phyloP scores from a whole-genome alignment of 2,797 vertebrate genomes.

The Cuculus canorus region DNA sequence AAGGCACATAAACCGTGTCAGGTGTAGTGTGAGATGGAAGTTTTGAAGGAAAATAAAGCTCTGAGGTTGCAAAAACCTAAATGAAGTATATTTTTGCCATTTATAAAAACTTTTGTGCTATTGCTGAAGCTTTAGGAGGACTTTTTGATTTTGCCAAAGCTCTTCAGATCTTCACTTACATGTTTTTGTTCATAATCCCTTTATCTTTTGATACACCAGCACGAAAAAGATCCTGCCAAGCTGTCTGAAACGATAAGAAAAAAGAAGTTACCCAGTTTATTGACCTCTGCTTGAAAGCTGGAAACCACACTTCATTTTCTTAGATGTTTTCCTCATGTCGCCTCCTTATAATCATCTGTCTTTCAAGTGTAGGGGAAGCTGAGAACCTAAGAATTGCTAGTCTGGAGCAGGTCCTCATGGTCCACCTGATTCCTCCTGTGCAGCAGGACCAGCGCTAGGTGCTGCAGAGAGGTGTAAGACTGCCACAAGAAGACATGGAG shows the following conservation, averaged over 20 bases:
- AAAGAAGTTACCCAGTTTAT: not conserved
- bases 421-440: fast-evolving
- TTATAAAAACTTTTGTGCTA: not conserved
- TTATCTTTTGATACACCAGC: not conserved
- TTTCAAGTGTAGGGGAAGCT: not conserved
- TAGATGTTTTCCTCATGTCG: not conserved
- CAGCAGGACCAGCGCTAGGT: not conserved
- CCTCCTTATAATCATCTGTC: not conserved
- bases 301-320: not conserved
- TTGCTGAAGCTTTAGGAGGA: not conserved
- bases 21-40: not conserved
- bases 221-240: not conserved
- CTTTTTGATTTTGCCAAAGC: not conserved
- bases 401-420: not conserved
- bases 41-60: not conserved
- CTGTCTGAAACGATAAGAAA: not conserved
- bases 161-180: constrained; percentile 34
- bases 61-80: not conserved
- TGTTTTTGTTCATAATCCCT: constrained; percentile 10
- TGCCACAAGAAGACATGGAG: not conserved
- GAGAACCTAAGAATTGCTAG: not conserved
- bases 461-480: not conserved
- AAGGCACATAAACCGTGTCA: not conserved
- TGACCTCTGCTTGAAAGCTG: constrained; percentile 25
- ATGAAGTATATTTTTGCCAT: not conserved